Percentiles rank a stretch among this genome's conserved stretches.
phyloP scores from a whole-genome alignment of 64 coral and sea anemone species.

The Montipora capricornis region DNA sequence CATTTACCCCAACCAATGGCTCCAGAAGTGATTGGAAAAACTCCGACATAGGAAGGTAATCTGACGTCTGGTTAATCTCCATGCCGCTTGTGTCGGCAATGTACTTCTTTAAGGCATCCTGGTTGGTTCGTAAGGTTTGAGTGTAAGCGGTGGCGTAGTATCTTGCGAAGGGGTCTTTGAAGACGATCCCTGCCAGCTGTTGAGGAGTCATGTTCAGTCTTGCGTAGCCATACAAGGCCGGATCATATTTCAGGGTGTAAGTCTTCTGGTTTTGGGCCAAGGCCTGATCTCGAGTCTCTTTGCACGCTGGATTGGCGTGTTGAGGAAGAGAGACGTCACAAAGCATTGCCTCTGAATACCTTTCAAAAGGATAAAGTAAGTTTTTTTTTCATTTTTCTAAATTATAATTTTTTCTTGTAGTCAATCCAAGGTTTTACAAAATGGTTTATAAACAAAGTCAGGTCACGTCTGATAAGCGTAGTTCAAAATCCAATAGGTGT shows the following conservation, averaged over 20 bases:
- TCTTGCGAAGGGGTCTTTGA: neutral
- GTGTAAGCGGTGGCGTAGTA: neutral
- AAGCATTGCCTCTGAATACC: neutral
- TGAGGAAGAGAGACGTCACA: neutral
- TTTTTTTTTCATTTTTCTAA: too few relatives aligned
- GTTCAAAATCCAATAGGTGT: too few relatives aligned
- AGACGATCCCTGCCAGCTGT: neutral
- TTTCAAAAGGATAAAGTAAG: neutral
- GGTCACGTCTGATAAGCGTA: too few relatives aligned
- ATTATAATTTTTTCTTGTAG: too few relatives aligned
- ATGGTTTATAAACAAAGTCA: too few relatives aligned
- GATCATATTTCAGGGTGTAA: neutral
- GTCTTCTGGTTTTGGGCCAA: slow-evolving; percentile 5
- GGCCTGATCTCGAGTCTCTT: neutral
- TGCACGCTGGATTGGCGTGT: neutral
- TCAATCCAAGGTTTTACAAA: too few relatives aligned
- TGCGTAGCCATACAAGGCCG: slow-evolving; percentile 6
- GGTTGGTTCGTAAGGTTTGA: neutral
- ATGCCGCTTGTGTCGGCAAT: neutral
- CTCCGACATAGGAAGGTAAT: neutral
- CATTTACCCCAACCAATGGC: slow-evolving; percentile 11
- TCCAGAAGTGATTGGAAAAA: slow-evolving; percentile 2
- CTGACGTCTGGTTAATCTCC: neutral
- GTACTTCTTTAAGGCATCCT: neutral
- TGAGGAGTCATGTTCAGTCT: neutral